Evolutionary conservation across 2,113 vertebrate species (phyloP).

Genomic region (Dicaeum eximium): DNA sequence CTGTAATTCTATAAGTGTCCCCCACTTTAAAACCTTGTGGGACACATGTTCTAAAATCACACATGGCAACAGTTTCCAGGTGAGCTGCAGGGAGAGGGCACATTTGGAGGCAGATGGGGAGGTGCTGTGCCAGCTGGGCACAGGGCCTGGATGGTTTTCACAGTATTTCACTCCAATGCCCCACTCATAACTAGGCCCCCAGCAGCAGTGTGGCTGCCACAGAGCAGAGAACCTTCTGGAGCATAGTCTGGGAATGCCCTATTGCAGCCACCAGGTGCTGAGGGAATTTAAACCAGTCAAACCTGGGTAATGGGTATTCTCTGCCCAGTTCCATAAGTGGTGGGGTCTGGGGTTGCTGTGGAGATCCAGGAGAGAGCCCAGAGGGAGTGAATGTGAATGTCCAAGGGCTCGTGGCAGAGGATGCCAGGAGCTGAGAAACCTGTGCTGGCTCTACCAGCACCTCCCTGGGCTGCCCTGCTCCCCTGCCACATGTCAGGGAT

Average conservation of each 20-base stretch:
- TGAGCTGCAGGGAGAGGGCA: neutral
- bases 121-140: neutral
- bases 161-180: neutral
- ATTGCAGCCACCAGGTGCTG: too few relatives aligned
- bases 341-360: neutral
- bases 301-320: neutral
- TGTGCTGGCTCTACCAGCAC: too few relatives aligned
- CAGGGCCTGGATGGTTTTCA: too few relatives aligned
- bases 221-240: neutral
- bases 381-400: rapidly evolving
- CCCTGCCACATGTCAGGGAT: neutral
- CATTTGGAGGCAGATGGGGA: neutral
- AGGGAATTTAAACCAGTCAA: neutral
- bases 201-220: rapidly evolving
- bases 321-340: neutral
- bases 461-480: neutral
- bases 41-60: neutral
- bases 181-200: too few relatives aligned
- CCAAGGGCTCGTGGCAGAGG: neutral
- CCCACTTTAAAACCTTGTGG: neutral
- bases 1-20: neutral
- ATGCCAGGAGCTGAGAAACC: neutral
- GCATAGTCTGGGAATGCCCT: rapidly evolving
- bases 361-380: neutral
- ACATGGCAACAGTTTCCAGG: neutral